A percentile compares a stretch with the other conserved stretches of the same genome.
These are phyloP conservation scores for Operophtera brumata DNA, from an alignment of 2,888 invertebrate species.

Conservation along the genomic window DNA sequence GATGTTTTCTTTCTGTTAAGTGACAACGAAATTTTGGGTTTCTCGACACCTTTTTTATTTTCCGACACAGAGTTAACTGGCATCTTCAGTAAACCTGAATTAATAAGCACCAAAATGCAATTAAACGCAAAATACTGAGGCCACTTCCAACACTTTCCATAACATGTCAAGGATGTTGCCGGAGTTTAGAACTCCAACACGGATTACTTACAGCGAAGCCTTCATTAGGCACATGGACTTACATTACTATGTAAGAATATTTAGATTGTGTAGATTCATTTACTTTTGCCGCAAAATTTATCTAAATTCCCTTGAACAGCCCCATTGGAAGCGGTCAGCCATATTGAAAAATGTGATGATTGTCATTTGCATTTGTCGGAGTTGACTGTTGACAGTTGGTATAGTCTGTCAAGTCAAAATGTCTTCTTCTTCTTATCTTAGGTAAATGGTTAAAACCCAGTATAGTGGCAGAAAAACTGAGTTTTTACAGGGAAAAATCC, in stretches of 20 bases:
- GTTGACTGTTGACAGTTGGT: too few relatives aligned
- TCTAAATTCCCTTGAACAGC: slow-evolving; percentile 60
- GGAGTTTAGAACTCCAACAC: slow-evolving; percentile 31
- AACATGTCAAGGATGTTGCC: slow-evolving; percentile 65
- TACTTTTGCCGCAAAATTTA: slow-evolving; percentile 53
- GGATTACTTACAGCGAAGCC: slow-evolving; percentile 63
- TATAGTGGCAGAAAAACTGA: too few relatives aligned
- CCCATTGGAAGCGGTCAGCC: slow-evolving; percentile 65
- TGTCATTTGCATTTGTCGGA: too few relatives aligned
- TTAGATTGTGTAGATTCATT: slow-evolving; percentile 44
- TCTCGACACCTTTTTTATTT: slow-evolving; percentile 71
- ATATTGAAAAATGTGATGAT: slow-evolving; percentile 58
- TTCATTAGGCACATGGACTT: slow-evolving; percentile 68
- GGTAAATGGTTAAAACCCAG: too few relatives aligned
- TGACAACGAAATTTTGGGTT: slow-evolving; percentile 68
- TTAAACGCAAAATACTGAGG: slow-evolving; percentile 41
- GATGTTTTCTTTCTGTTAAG: slow-evolving; percentile 71
- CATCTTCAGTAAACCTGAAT: slow-evolving; percentile 80
- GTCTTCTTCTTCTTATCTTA: too few relatives aligned
- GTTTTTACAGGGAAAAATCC: too few relatives aligned
- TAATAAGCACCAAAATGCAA: slow-evolving; percentile 29
- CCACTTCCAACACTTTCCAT: slow-evolving; percentile 57
- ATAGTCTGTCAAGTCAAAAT: slow-evolving; percentile 17
- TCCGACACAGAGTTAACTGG: slow-evolving; percentile 73
- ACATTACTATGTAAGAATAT: slow-evolving; percentile 72